Base-by-base conservation (phyloP, 2,797 vertebrate genomes). In the Hippopotamyrus pictus region DNA sequence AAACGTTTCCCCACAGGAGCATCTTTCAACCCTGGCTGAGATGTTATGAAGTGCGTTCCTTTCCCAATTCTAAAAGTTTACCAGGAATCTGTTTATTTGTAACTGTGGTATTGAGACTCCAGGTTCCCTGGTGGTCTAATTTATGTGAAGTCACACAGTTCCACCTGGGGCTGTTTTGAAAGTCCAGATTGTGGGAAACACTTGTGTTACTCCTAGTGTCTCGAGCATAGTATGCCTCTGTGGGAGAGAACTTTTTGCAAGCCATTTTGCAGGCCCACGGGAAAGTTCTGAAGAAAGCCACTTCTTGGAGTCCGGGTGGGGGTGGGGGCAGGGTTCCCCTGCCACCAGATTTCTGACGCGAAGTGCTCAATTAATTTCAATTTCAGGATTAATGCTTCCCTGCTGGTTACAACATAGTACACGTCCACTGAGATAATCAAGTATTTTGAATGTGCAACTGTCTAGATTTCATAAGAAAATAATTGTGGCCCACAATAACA, bases 81-180 rank as follows among this genome's bases (percentile, higher is more conserved):
- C 41, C 7, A 41, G 37, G 19, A 46, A 44, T 82, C 76, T 82
- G 76, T 82, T 46, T 44, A 82, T 82, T n/a, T 19, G 37, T 82
- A 46, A 2, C 14, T 41, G 69, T 19, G 29, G 41, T 11, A 9
- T 46, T 41, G 29, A 73, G 69, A 17, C 29, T 73, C 5, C 69
- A 17, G 73, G 19, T 44, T 46, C 76, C 76, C 41, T 11, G 76
- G 19, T 46, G 73, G 33, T 17, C 33, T n/a, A 8, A 82, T 82
- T 82, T 82, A 79, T 46, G 33, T 79, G 33, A 82, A 44, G 41
- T n/a, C 41, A 46, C 41, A 33, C 41, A n/a, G 76, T 82, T 82
- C 41, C 76, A 82, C 76, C 76, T 82, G 76, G 76, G 19, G 19
- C 73, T 79, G 76, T 82, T 82, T 82, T 82, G 41, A 82, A 82